Conservation (phyloP, 2,888 invertebrate species). For the Trachelus troglodyta region DNA sequence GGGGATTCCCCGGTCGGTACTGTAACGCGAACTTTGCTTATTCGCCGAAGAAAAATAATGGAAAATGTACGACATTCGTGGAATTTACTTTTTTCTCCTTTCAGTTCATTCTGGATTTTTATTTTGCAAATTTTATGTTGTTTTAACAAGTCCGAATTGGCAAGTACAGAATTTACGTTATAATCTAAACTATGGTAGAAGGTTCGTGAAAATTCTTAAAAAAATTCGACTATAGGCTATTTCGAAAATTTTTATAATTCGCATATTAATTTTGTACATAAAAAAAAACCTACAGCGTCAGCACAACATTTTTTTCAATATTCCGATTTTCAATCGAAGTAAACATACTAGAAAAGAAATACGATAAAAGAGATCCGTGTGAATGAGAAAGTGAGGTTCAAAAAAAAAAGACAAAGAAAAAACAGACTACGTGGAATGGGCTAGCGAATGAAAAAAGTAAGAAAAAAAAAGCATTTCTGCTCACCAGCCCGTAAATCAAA, state of each 20-base stretch:
- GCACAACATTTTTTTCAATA: too few species aligned
- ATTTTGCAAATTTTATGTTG: not conserved
- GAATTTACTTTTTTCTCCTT: not conserved
- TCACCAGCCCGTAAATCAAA: slow-evolving; percentile 27
- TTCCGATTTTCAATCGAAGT: too few species aligned
- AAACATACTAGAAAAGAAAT: not conserved
- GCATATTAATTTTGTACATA: accelerated
- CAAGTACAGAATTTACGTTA: not conserved
- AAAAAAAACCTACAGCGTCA: not conserved
- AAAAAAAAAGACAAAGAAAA: slow-evolving; percentile 10
- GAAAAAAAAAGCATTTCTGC: slow-evolving; percentile 21
- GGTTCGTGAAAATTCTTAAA: too few species aligned
- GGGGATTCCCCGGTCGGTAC: not conserved
- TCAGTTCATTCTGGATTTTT: not conserved
- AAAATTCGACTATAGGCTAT: not conserved
- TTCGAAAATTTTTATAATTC: not conserved
- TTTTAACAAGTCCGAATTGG: not conserved
- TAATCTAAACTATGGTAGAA: too few species aligned
- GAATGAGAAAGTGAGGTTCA: slow-evolving; percentile 12
- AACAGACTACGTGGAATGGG: not conserved
- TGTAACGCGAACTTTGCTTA: not conserved
- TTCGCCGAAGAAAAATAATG: not conserved
- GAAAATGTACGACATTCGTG: not conserved
- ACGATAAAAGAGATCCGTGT: not conserved
- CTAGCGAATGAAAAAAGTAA: not conserved